Conservation (phyloP, 2,888 invertebrate genomes). For the Apamea monoglypha region DNA sequence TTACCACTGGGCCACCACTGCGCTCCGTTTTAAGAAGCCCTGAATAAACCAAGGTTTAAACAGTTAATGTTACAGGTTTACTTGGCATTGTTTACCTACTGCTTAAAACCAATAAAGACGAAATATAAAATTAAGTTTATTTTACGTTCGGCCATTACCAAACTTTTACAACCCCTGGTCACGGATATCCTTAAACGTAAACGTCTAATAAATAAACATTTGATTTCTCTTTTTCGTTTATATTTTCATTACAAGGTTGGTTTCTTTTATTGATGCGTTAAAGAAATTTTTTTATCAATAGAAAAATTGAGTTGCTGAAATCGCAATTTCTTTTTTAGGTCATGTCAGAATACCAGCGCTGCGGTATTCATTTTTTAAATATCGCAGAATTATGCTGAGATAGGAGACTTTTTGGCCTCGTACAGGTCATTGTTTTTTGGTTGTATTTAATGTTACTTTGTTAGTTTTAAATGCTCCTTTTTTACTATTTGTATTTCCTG, state of each 20-base stretch:
- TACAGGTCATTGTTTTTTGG: no score
- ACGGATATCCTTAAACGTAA: constrained; percentile 44
- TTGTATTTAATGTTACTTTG: no score
- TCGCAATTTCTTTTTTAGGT: neutral
- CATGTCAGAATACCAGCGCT: no score
- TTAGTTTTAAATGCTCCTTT: no score
- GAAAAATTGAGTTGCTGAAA: neutral
- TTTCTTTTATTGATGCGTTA: constrained; percentile 22
- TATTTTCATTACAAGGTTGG: constrained; percentile 16
- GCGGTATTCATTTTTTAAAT: no score
- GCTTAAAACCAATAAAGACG: constrained; percentile 51
- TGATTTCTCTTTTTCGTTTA: constrained; percentile 31
- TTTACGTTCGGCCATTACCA: constrained; percentile 45
- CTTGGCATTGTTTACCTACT: constrained; percentile 40
- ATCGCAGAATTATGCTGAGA: no score
- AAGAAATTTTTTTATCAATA: constrained; percentile 4
- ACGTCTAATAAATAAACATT: constrained; percentile 56
- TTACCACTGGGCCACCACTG: neutral
- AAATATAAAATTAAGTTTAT: constrained; percentile 51
- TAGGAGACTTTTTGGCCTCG: no score
- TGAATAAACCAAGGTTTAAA: constrained; percentile 2
- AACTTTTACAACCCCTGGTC: constrained; percentile 51
- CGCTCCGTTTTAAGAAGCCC: neutral
- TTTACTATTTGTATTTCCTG: no score
- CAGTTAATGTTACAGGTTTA: constrained; percentile 30